Percentiles rank a stretch among this genome's conserved stretches.
Conservation (phyloP, 30 jellyfish, hydroid and myxozoan species). For the Sanderia malayensis region DNA sequence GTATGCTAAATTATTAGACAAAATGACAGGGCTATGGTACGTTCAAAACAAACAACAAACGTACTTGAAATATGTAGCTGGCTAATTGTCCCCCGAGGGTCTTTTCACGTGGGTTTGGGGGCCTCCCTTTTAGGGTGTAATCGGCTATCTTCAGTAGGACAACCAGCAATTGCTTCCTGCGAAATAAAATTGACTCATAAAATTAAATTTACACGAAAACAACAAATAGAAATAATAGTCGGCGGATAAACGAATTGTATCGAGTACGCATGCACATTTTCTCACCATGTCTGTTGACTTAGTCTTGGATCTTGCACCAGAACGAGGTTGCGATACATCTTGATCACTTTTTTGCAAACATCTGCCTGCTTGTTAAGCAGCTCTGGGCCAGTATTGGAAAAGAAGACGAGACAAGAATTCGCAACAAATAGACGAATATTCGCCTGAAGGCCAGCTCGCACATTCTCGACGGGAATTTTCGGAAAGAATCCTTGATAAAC, state of each 20-base stretch:
- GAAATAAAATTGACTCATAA: too few relatives aligned
- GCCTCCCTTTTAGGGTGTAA: constrained; percentile 58
- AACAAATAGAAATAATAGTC: too few relatives aligned
- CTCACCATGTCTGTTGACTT: constrained; percentile 85
- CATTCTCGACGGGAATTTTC: constrained; percentile 74
- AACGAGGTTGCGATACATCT: constrained; percentile 79
- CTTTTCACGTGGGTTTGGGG: constrained; percentile 72
- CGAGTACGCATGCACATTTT: too few relatives aligned
- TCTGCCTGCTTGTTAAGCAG: constrained; percentile 83
- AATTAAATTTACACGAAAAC: too few relatives aligned
- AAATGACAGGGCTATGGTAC: too few relatives aligned
- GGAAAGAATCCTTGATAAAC: constrained; percentile 79
- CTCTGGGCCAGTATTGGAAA: constrained; percentile 63
- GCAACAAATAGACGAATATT: constrained; percentile 77
- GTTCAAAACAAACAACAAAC: background rate
- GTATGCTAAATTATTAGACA: too few relatives aligned
- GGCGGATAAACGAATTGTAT: too few relatives aligned
- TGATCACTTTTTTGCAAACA: constrained; percentile 79
- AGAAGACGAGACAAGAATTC: constrained; percentile 75
- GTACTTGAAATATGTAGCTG: constrained; percentile 81
- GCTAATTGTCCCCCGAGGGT: constrained; percentile 95
- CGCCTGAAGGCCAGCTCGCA: constrained; percentile 93
- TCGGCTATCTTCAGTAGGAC: constrained; percentile 76
- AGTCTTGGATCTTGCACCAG: constrained; percentile 72
- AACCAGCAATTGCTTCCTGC: constrained; percentile 83